phyloP scores from a whole-genome alignment of 2,113 vertebrate genomes.

The Puffinus mauretanicus region DNA sequence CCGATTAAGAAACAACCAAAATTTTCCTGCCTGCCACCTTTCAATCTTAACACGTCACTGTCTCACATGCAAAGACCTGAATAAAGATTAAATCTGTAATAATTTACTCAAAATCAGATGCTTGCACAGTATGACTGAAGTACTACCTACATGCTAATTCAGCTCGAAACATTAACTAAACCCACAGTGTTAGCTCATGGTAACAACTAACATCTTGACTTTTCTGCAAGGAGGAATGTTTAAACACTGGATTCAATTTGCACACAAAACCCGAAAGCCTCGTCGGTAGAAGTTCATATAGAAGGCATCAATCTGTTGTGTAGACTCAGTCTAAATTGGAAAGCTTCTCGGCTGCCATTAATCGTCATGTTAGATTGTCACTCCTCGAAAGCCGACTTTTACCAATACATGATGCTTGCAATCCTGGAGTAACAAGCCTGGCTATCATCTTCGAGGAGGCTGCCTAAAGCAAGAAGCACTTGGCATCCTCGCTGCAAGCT shows the following conservation, averaged over 20 bases:
- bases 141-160: background rate
- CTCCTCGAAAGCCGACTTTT: background rate
- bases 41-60: constrained; percentile 5
- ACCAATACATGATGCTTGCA: background rate
- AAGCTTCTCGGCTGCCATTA: background rate
- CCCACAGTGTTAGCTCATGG: background rate
- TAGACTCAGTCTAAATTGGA: background rate
- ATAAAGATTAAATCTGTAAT: constrained; percentile 24
- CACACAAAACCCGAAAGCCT: background rate
- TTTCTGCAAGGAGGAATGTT: background rate
- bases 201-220: background rate
- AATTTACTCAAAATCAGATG: background rate
- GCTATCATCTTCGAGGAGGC: background rate
- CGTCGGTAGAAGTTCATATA: background rate
- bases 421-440: background rate
- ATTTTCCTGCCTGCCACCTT: background rate
- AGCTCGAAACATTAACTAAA: background rate
- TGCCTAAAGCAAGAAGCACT: background rate
- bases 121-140: background rate
- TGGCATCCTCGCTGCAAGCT: background rate
- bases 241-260: background rate
- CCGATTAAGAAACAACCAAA: background rate
- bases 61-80: background rate
- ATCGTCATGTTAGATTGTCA: background rate
- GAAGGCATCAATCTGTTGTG: background rate